These are phyloP conservation scores for Nothoprocta perdicaria DNA, from an alignment of 2,113 vertebrate species.

Conservation along the genomic window DNA sequence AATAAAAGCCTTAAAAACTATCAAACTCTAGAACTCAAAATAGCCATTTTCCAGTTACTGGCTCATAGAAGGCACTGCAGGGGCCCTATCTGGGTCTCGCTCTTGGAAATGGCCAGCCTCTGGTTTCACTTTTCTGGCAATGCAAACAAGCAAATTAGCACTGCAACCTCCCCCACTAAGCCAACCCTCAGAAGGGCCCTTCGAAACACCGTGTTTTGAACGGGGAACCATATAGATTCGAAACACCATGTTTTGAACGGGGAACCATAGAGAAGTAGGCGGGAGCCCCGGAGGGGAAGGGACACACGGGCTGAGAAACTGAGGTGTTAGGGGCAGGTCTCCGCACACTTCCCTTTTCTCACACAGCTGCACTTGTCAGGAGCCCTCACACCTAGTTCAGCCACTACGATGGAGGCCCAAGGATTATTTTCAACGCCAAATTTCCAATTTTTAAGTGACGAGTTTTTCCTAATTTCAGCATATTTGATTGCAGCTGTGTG, in stretches of 20 bases:
- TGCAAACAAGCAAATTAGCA: constrained; percentile 6
- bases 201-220: neutral
- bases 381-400: neutral
- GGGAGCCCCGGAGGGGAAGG: neutral
- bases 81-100: neutral
- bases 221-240: neutral
- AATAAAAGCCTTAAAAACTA: neutral
- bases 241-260: neutral
- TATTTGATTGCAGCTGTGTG: neutral
- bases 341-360: neutral
- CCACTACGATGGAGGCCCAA: neutral
- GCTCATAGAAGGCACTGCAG: neutral
- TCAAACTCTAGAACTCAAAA: neutral
- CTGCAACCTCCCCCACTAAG: neutral
- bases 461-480: neutral
- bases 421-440: neutral
- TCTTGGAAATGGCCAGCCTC: neutral
- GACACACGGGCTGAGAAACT: neutral
- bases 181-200: neutral
- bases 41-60: neutral
- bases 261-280: neutral
- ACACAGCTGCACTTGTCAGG: neutral
- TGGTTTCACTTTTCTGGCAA: neutral
- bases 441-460: neutral
- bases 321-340: neutral